phyloP scores from a whole-genome alignment of 2,888 invertebrate species.

The Notocelia uddmanniana region DNA sequence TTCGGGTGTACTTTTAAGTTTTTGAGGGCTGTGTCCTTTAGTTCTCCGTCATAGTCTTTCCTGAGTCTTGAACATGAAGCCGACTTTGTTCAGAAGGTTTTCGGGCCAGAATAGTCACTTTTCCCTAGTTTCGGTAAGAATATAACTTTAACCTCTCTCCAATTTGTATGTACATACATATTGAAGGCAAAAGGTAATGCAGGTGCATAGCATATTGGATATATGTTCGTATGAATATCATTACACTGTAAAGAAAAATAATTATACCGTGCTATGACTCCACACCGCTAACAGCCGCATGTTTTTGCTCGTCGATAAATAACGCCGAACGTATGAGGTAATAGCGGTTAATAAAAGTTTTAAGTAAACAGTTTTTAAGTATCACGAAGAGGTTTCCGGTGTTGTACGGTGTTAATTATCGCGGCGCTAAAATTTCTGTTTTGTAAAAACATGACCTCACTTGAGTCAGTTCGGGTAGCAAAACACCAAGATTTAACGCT shows the following conservation, averaged over 20 bases:
- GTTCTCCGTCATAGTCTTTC: no score
- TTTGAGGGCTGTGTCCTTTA: no score
- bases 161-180: no score
- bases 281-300: constrained; percentile 25
- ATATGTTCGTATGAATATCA: background rate
- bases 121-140: no score
- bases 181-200: no score
- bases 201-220: no score
- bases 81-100: no score
- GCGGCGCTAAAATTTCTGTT: background rate
- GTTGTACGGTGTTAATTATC: constrained; percentile 12
- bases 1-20: no score
- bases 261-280: background rate
- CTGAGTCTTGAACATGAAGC: no score
- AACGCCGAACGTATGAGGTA: constrained; percentile 27
- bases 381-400: constrained; percentile 35
- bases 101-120: no score
- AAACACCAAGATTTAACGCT: background rate
- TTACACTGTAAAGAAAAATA: background rate
- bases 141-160: no score
- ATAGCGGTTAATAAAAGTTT: constrained; percentile 35
- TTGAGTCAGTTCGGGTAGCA: background rate
- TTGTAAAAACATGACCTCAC: background rate
- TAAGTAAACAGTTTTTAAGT: constrained; percentile 34
- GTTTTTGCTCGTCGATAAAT: constrained; percentile 40